phyloP scores from a whole-genome alignment of 2,797 vertebrate genomes.

The Morelia viridis region DNA sequence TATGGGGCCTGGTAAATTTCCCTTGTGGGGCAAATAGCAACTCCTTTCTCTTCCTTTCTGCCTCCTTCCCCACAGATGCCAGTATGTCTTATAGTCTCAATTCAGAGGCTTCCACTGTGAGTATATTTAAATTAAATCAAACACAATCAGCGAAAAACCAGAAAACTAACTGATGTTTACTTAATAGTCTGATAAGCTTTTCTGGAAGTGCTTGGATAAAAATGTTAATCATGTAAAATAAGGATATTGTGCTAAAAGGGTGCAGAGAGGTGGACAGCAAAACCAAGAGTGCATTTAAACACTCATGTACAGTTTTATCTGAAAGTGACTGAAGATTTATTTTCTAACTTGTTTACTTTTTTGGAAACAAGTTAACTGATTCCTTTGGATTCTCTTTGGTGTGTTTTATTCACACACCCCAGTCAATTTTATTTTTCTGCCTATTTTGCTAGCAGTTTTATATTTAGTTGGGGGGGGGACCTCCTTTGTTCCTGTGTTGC shows the following conservation, averaged over 20 bases:
- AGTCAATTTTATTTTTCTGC: conserved; percentile 57
- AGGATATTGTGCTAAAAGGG: background rate
- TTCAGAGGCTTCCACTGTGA: background rate
- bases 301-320: background rate
- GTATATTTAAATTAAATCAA: background rate
- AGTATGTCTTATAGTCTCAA: background rate
- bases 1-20: background rate
- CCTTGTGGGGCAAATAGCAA: background rate
- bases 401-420: conserved; percentile 37
- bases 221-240: background rate
- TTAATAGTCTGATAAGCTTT: background rate
- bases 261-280: background rate
- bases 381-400: conserved; percentile 23
- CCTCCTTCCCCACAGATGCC: background rate
- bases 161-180: background rate
- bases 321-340: conserved; percentile 6
- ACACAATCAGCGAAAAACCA: background rate
- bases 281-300: background rate
- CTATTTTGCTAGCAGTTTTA: conserved; percentile 53
- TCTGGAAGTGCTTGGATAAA: background rate
- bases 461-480: conserved; percentile 17
- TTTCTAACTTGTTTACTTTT: background rate
- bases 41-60: background rate
- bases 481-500: conserved; percentile 49
- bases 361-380: conserved; percentile 34